A percentile compares a stretch with the other conserved stretches of the same genome.
Conservation (phyloP, 2,113 vertebrate species). For the Drymodes brunneopygia region DNA sequence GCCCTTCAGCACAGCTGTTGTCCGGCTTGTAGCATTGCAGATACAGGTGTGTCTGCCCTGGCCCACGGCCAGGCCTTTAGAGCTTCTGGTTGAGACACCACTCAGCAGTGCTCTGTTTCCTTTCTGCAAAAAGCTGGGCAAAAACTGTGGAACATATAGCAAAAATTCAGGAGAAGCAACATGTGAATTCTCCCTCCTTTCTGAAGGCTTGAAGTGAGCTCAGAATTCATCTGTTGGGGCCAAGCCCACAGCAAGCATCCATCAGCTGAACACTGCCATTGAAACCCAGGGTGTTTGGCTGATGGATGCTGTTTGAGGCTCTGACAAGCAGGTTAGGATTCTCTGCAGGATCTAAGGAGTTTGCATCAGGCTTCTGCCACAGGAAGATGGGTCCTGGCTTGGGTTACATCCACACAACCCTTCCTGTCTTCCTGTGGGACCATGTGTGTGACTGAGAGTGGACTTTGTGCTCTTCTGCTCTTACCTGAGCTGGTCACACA, state of each 20-base stretch:
- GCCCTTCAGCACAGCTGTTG: slow-evolving; percentile 98
- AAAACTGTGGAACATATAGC: slow-evolving; percentile 74
- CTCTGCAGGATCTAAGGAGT: background rate
- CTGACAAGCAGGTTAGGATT: background rate
- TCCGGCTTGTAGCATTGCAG: slow-evolving; percentile 96
- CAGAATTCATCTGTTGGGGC: slow-evolving; percentile 24
- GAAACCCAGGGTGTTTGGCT: slow-evolving; percentile 8
- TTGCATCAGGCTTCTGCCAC: background rate
- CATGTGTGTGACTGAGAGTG: background rate
- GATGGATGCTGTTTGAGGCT: slow-evolving; percentile 35
- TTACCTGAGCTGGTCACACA: background rate
- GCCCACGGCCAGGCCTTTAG: slow-evolving; percentile 69
- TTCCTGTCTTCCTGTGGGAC: background rate
- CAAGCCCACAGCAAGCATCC: background rate
- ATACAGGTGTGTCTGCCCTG: slow-evolving; percentile 90
- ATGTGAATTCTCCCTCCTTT: slow-evolving; percentile 13
- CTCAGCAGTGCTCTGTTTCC: slow-evolving; percentile 65
- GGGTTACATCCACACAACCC: background rate
- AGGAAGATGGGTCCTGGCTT: background rate
- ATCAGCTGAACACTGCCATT: slow-evolving; percentile 19
- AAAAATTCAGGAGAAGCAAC: background rate
- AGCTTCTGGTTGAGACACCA: slow-evolving; percentile 69
- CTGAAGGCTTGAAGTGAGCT: slow-evolving; percentile 39
- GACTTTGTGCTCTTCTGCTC: background rate
- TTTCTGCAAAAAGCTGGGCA: slow-evolving; percentile 82